phyloP scores from a whole-genome alignment of 2,888 invertebrate genomes.

The Bombylius major region DNA sequence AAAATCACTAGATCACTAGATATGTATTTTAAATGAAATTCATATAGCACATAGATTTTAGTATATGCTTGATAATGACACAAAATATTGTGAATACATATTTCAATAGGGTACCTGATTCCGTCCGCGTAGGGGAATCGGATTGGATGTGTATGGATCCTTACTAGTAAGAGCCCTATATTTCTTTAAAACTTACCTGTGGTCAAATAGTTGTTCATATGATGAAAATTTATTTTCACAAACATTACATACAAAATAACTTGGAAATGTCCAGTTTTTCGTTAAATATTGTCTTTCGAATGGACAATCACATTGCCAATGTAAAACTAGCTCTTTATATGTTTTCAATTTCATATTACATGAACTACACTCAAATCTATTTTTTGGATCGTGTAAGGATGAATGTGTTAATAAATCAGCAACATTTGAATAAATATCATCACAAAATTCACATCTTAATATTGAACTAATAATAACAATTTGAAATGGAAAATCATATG shows the following conservation, averaged over 20 bases:
- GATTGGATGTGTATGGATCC: no score
- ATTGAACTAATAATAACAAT: constrained; percentile 30
- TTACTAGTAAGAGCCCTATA: no score
- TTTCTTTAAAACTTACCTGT: constrained; percentile 24
- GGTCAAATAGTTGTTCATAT: constrained; percentile 30
- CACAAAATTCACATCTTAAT: constrained; percentile 50
- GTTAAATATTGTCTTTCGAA: constrained; percentile 23
- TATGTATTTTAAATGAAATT: no score
- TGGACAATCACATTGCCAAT: constrained; percentile 41
- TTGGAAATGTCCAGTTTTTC: constrained; percentile 18
- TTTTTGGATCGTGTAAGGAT: constrained; percentile 25
- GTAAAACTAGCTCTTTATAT: constrained; percentile 41
- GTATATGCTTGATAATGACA: no score
- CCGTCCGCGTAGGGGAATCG: no score
- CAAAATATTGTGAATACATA: no score
- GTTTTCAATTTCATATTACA: constrained; percentile 38
- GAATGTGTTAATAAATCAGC: constrained; percentile 34
- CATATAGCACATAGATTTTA: no score
- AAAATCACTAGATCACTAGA: no score
- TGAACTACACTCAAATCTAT: constrained; percentile 31
- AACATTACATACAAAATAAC: constrained; percentile 33
- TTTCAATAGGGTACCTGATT: no score
- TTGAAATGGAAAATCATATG: constrained; percentile 15
- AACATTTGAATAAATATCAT: constrained; percentile 43
- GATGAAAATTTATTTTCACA: constrained; percentile 30